Evolutionary conservation across 2,113 vertebrate species (phyloP), one percentile per base, ranked within the genome.

Genomic region (Burhinus bistriatus): DNA sequence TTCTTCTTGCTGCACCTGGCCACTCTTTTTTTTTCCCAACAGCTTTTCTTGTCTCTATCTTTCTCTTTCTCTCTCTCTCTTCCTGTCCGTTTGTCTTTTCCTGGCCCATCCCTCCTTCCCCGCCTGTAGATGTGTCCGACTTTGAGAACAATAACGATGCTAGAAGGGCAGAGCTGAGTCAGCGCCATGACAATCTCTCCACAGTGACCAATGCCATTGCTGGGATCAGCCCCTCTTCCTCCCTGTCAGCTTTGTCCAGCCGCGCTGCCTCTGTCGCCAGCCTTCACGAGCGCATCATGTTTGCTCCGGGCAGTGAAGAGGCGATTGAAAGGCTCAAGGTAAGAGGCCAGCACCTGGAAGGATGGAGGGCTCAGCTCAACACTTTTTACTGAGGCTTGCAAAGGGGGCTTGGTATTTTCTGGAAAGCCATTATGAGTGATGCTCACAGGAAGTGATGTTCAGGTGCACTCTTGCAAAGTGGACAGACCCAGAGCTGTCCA

Each of bases 151-250:
- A 98, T 99, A 98, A 98, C 96, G 97, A 96, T 98, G 98, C 89
- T 97, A 95, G 96, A 96, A 95, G 98, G 98, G 54, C 89, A 86
- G 94, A 96, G 95, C 84, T 97, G 98, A 99, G 98, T 98, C 98
- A 98, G 98, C 98, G 97, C 96, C 98, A 97, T 99, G 99, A 99
- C 99, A 96, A 97, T 99, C 98, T 99, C 98, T 99, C 99, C 99
- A 99, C 99, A 99, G 99, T 99, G 99, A 99, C 99, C 98, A 99
- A 99, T 62, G 99, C 99, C 96, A 99, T 99, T 89, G 99, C 99
- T 15, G 99, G 99, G 96, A 99, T 99, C 99, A 99, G 99, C 93
- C 99, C 99, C 77, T 99, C 99, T 42, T 99, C 99, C 69, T 99
- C 99, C 68, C 98, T 99, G 88, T 99, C 99, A 0, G 99, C 98